Conservation (phyloP, 2,888 invertebrate genomes). For the Polia nebulosa region DNA sequence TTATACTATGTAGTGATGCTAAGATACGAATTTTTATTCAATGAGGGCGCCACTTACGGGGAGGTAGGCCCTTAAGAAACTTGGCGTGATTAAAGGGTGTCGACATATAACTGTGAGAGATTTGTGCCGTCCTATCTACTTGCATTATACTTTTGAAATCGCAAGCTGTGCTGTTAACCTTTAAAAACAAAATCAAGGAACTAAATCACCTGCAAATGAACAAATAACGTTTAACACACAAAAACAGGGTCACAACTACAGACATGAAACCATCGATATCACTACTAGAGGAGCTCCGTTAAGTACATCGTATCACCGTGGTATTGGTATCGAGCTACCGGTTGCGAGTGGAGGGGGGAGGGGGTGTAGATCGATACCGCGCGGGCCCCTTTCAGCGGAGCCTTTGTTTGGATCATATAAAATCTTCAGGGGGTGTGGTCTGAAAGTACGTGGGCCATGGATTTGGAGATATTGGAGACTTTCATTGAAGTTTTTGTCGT, state of each 20-base stretch:
- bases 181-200: too few relatives aligned
- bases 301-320: slow-evolving; percentile 62
- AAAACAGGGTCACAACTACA: slow-evolving; percentile 5
- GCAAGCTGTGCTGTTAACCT: too few relatives aligned
- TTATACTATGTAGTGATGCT: too few relatives aligned
- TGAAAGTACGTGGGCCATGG: slow-evolving; percentile 53
- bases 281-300: slow-evolving; percentile 41
- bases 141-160: neutral
- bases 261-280: slow-evolving; percentile 44
- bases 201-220: neutral
- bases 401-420: slow-evolving; percentile 88
- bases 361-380: slow-evolving; percentile 66
- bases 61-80: too few relatives aligned
- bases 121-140: neutral
- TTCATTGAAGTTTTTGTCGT: too few relatives aligned
- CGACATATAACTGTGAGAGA: too few relatives aligned
- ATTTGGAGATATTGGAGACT: slow-evolving; percentile 51
- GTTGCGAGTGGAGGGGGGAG: slow-evolving; percentile 20
- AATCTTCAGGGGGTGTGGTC: slow-evolving; percentile 86
- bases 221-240: neutral
- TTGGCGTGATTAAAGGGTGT: slow-evolving; percentile 4
- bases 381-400: slow-evolving; percentile 67
- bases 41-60: too few relatives aligned
- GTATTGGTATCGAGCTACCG: slow-evolving; percentile 61
- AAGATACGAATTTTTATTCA: too few relatives aligned